Evolutionary conservation across 2,797 vertebrate species (phyloP), one percentile per base, ranked within the genome.

Genomic region (Muscicapa comitata): DNA sequence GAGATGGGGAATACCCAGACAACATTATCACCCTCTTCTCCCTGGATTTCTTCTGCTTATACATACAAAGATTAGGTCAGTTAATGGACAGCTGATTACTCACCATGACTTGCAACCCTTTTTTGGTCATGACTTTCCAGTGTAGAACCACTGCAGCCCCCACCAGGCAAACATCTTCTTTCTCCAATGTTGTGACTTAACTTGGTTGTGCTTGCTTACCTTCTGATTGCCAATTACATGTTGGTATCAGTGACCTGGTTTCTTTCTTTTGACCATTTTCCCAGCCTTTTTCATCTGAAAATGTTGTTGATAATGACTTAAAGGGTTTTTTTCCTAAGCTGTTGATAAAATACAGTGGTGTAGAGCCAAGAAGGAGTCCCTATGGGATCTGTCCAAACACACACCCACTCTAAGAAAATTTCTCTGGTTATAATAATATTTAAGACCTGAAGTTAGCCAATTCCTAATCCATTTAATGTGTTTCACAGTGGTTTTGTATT

Each of bases 341-440:
- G 82, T 51, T 94, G 90, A 90, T 95, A 94, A 93, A 93, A 81
- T 83, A 12, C 54, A 45, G 35, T 11, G 31, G 17, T 1, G 0
- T 23, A 38, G 77, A 92, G 92, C 90, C 88, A 93, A 95, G 86
- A 90, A 73, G 5, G n/a, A 37, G 29, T 86, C 83, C 91, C 86
- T 50, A 2, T 0, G 33, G 92, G 83, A 94, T 82, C 25, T 79
- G 51, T 81, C 63, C 90, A 79, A 95, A 88, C 51, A 70, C 85
- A 95, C 94, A 58, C 93, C 92, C 95, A 95, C 87, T 94, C 90
- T 90, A 84, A 94, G 93, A 95, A 83, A 81, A 90, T 86, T 45
- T 88, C 51, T 93, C 92, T 97, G 77, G 57, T 92, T 88, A 42
- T 93, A 90, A 88, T 92, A 94, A 70, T 70, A 53, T 86, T 76